Evolutionary conservation across 2,888 invertebrate species (phyloP).

Genomic region (Girardia tigrina): DNA sequence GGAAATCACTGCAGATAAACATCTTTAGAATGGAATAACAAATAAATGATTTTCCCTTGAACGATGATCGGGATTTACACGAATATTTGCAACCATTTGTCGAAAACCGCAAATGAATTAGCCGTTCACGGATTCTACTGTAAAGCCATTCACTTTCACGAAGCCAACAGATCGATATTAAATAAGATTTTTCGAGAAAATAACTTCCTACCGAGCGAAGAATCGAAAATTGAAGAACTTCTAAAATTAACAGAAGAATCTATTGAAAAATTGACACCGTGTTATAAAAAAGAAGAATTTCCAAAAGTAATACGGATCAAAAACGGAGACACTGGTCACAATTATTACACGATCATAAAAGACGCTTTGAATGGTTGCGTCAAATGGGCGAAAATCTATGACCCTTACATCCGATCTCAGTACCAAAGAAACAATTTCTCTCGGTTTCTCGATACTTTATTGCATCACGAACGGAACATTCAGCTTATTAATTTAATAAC

Average conservation of each 20-base stretch:
- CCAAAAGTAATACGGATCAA: neutral
- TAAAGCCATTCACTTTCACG: conserved; percentile 4
- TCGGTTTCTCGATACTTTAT: neutral
- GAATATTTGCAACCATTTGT: neutral
- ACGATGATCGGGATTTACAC: too few relatives aligned
- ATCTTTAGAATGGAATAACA: too few relatives aligned
- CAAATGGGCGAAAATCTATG: conserved; percentile 10
- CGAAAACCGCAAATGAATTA: neutral
- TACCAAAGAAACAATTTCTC: conserved; percentile 4
- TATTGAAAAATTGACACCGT: neutral
- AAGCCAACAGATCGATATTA: neutral
- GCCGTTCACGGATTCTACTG: neutral
- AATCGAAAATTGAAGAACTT: conserved; percentile 2
- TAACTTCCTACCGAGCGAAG: neutral
- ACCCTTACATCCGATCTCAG: neutral
- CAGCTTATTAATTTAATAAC: neutral
- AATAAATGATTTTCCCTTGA: too few relatives aligned
- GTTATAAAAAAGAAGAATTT: neutral
- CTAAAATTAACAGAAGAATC: neutral
- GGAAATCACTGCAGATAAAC: too few relatives aligned
- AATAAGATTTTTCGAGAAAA: neutral
- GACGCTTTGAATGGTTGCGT: neutral
- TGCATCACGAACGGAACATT: neutral
- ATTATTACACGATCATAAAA: neutral
- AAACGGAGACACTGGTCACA: neutral